A percentile compares a stretch with the other conserved stretches of the same genome.
Evolutionary conservation across 2,113 vertebrate species (phyloP).

Genomic region (Callocephalon fimbriatum): DNA sequence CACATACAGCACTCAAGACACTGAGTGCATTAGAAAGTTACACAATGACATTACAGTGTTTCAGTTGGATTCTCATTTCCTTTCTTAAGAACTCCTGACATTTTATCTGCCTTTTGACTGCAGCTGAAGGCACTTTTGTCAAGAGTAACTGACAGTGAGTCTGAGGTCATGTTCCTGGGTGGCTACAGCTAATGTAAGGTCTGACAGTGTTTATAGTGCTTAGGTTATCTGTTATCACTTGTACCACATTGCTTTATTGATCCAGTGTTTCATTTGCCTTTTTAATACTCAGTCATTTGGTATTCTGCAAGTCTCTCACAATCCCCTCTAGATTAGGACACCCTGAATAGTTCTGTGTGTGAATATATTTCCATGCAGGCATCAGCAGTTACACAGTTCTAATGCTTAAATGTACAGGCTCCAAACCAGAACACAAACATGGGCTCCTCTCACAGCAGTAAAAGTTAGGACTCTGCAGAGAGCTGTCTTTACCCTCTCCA

Average conservation of each 20-base stretch:
- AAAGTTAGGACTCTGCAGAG: neutral
- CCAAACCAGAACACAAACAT: neutral
- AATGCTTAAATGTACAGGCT: neutral
- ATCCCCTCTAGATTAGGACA: neutral
- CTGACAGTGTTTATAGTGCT: neutral
- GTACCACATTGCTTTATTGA: neutral
- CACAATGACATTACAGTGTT: neutral
- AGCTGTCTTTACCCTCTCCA: neutral
- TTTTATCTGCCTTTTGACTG: neutral
- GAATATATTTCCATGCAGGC: neutral
- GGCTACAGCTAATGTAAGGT: neutral
- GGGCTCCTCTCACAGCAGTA: neutral
- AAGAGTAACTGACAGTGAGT: neutral
- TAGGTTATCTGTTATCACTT: neutral
- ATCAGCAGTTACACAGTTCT: neutral
- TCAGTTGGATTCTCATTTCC: neutral
- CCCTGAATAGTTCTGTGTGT: neutral
- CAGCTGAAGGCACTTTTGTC: neutral
- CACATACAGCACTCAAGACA: neutral
- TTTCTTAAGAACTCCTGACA: neutral
- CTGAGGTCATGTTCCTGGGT: neutral
- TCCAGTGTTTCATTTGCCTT: neutral
- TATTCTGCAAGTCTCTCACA: neutral
- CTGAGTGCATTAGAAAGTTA: neutral
- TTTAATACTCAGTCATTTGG: neutral